Percentiles rank a stretch among this genome's conserved stretches.
Conservation (phyloP, 2,797 vertebrate genomes). For the Hypotaenidia philippensis region DNA sequence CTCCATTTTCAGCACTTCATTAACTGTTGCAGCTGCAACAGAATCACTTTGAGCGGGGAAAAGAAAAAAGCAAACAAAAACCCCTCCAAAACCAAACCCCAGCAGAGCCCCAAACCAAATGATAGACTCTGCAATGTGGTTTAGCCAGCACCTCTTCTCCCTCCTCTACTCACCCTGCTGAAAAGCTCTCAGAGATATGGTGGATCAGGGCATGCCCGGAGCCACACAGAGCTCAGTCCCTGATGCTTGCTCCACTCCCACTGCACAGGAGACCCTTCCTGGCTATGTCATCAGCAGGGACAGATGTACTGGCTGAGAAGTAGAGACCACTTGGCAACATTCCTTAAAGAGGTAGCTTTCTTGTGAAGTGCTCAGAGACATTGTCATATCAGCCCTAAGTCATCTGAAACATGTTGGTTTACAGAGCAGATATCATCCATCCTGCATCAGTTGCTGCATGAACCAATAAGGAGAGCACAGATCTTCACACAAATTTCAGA, state of each 20-base stretch:
- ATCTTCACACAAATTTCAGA: not conserved
- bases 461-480: not conserved
- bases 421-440: rapidly evolving
- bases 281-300: not conserved
- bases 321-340: no score
- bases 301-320: not conserved
- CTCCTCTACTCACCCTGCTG: not conserved
- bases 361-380: not conserved
- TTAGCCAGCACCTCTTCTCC: not conserved
- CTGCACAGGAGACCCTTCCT: not conserved
- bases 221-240: not conserved
- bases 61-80: not conserved
- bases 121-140: not conserved
- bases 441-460: not conserved
- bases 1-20: constrained; percentile 35
- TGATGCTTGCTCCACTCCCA: rapidly evolving
- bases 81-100: not conserved
- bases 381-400: not conserved
- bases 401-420: not conserved
- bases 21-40: constrained; percentile 39
- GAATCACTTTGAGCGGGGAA: not conserved
- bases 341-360: not conserved
- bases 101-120: not conserved
- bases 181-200: no score
- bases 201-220: no score